Evolutionary conservation across 2,113 vertebrate genomes (phyloP).

Genomic region (Tragelaphus scriptus): DNA sequence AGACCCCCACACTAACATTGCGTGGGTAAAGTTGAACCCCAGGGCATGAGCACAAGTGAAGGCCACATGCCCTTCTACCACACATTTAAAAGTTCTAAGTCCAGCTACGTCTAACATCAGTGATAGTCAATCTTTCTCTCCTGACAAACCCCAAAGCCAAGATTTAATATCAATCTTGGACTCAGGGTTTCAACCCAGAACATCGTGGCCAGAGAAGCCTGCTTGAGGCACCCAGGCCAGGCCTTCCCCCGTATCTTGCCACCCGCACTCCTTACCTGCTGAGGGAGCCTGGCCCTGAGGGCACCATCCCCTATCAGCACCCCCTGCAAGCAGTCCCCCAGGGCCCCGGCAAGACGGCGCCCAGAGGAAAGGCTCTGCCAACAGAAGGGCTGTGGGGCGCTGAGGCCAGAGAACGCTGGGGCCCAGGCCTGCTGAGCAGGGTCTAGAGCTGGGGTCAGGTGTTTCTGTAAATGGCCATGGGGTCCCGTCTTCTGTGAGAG

Average conservation of each 20-base stretch:
- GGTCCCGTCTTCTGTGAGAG: fast-evolving
- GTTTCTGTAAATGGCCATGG: background rate
- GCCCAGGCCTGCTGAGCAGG: background rate
- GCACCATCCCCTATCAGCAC: fast-evolving
- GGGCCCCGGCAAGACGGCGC: background rate
- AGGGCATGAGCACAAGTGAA: background rate
- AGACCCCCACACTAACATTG: background rate
- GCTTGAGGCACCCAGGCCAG: background rate
- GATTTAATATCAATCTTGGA: background rate
- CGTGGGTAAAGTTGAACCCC: fast-evolving
- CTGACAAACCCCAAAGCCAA: background rate
- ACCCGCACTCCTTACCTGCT: fast-evolving
- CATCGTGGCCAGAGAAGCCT: background rate
- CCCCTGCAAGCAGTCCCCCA: background rate
- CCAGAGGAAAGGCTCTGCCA: background rate
- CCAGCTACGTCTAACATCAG: background rate
- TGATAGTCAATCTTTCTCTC: background rate
- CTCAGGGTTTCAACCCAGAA: background rate
- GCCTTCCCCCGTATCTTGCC: background rate
- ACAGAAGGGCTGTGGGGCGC: background rate
- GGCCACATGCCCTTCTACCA: fast-evolving
- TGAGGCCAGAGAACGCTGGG: background rate
- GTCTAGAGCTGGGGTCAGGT: background rate
- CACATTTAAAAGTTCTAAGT: background rate
- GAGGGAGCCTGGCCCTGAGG: background rate